Conservation (phyloP, 2,888 invertebrate genomes). For the Carabus problematicus region DNA sequence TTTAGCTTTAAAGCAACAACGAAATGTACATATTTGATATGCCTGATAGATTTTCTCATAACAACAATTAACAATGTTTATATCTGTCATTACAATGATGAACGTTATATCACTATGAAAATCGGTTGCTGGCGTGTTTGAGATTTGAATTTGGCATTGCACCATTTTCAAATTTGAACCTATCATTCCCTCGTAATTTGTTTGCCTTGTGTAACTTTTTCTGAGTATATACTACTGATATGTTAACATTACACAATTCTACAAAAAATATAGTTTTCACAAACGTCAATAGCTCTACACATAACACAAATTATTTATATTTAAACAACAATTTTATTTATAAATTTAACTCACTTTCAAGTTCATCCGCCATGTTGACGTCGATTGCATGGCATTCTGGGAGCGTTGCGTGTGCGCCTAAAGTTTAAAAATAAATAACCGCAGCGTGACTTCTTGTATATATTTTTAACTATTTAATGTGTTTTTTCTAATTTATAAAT, state of each 20-base stretch:
- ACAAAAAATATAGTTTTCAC: slow-evolving; percentile 44
- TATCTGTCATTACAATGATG: neutral
- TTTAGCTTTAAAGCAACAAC: slow-evolving; percentile 7
- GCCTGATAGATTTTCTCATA: neutral
- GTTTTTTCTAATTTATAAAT: neutral
- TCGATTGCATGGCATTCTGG: slow-evolving; percentile 57
- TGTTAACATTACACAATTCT: slow-evolving; percentile 43
- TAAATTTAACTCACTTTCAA: slow-evolving; percentile 76
- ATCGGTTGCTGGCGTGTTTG: slow-evolving; percentile 36
- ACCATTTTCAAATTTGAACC: slow-evolving; percentile 59
- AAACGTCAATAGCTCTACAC: slow-evolving; percentile 43
- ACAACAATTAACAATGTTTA: neutral
- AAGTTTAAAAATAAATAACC: slow-evolving; percentile 43
- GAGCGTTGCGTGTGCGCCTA: slow-evolving; percentile 49
- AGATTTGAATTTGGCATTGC: slow-evolving; percentile 57
- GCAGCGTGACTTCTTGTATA: slow-evolving; percentile 34
- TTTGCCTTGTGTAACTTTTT: slow-evolving; percentile 23
- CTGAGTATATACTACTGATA: slow-evolving; percentile 41
- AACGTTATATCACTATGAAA: slow-evolving; percentile 8
- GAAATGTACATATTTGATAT: neutral
- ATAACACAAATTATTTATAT: slow-evolving; percentile 39
- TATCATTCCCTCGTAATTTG: slow-evolving; percentile 47
- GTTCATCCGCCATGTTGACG: slow-evolving; percentile 82
- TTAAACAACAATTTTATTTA: slow-evolving; percentile 52
- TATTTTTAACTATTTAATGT: slow-evolving; percentile 23